A percentile compares a stretch with the other conserved stretches of the same genome.
Conservation (phyloP, 2,113 vertebrate genomes). For the Psophia crepitans region DNA sequence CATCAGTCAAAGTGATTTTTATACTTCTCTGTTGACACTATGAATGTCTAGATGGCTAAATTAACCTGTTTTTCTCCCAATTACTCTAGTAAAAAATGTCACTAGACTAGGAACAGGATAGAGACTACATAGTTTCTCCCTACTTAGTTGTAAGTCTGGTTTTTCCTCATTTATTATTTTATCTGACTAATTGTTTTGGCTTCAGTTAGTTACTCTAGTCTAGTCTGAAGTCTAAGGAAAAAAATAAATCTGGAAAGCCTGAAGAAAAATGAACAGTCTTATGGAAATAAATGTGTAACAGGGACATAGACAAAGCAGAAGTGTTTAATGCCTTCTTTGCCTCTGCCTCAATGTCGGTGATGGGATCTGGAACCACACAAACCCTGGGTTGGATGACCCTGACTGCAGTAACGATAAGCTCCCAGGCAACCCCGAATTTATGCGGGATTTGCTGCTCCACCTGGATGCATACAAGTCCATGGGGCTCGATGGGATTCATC, state of each 20-base stretch:
- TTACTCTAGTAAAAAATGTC: not conserved
- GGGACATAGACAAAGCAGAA: too few species aligned
- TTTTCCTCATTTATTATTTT: not conserved
- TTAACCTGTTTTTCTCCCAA: not conserved
- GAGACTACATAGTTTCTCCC: not conserved
- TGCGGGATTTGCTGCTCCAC: too few species aligned
- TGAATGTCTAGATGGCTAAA: not conserved
- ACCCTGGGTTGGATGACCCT: too few species aligned
- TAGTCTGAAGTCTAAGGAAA: not conserved
- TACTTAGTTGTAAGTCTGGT: not conserved
- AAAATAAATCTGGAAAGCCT: not conserved
- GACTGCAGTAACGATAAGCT: too few species aligned
- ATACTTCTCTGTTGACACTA: not conserved
- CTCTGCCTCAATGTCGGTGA: too few species aligned
- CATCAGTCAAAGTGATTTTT: not conserved
- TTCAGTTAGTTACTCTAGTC: not conserved
- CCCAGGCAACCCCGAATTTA: too few species aligned
- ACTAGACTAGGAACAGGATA: not conserved
- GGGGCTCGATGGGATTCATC: too few species aligned
- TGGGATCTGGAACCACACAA: too few species aligned
- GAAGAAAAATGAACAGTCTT: not conserved
- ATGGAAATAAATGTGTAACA: not conserved
- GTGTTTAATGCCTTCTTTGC: too few species aligned
- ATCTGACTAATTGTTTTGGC: not conserved
- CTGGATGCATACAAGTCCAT: too few species aligned